Percentiles rank a stretch among this genome's conserved stretches.
Evolutionary conservation across 2,113 vertebrate genomes (phyloP).

Genomic region (Engystomops pustulosus): DNA sequence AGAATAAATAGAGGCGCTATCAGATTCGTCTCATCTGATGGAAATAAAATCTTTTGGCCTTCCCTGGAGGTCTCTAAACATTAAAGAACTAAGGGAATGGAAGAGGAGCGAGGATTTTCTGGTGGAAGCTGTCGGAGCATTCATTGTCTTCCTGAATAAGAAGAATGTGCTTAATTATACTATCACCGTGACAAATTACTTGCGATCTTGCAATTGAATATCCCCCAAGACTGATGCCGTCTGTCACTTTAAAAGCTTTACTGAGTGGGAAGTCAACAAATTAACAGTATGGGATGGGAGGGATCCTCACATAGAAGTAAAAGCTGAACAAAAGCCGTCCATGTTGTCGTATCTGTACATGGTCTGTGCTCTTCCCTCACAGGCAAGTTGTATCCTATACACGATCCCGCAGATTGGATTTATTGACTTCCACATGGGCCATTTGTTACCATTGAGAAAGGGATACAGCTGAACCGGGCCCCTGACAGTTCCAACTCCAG

Average conservation of each 20-base stretch:
- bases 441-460: too few relatives aligned
- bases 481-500: too few relatives aligned
- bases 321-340: not conserved
- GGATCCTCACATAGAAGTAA: not conserved
- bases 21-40: conserved; percentile 60
- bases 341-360: too few relatives aligned
- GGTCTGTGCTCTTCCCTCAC: too few relatives aligned
- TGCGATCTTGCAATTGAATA: conserved; percentile 68
- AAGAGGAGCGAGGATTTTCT: conserved; percentile 57
- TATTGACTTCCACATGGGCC: too few relatives aligned
- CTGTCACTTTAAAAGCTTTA: conserved; percentile 67
- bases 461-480: too few relatives aligned
- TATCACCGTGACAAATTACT: conserved; percentile 72
- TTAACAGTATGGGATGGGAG: conserved; percentile 27
- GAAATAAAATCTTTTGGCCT: conserved; percentile 62
- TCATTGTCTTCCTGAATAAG: conserved; percentile 66
- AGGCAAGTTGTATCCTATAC: too few relatives aligned
- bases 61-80: conserved; percentile 62
- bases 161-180: conserved; percentile 74
- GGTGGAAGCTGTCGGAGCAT: conserved; percentile 64
- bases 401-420: too few relatives aligned
- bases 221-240: conserved; percentile 69
- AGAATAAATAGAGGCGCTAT: conserved; percentile 28
- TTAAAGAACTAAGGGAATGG: conserved; percentile 36
- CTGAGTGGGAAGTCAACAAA: conserved; percentile 61